Evolutionary conservation across 1,140 invertebrate species (phyloP).

Genomic region (Penaeus japonicus): DNA sequence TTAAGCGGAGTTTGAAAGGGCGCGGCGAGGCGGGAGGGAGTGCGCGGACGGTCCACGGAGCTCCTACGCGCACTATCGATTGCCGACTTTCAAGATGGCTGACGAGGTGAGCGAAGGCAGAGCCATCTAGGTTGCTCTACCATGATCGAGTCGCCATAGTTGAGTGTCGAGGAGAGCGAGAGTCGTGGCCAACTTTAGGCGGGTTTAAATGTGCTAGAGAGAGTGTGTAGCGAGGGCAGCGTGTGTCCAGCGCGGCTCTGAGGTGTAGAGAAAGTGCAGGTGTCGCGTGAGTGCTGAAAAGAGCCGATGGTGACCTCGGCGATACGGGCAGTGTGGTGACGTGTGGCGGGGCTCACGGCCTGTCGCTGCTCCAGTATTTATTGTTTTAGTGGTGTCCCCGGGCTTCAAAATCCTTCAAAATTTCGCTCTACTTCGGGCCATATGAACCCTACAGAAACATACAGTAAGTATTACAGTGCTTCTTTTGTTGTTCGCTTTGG

Average conservation of each 20-base stretch:
- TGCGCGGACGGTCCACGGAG: not conserved
- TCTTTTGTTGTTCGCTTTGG: not conserved
- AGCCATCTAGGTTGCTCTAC: constrained; percentile 27
- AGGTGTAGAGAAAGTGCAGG: not conserved
- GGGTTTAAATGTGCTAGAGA: constrained; percentile 44
- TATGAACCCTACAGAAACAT: constrained; percentile 60
- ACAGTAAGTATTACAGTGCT: constrained; percentile 55
- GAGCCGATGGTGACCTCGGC: constrained; percentile 54
- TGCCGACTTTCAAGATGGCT: constrained; percentile 50
- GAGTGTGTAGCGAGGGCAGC: constrained; percentile 18
- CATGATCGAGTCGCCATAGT: constrained; percentile 43
- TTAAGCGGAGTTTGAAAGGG: not conserved
- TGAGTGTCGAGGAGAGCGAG: constrained; percentile 35
- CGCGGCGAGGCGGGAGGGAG: not conserved
- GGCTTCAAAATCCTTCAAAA: constrained; percentile 56
- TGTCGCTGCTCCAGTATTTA: constrained; percentile 29
- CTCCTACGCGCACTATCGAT: constrained; percentile 36
- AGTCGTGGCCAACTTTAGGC: constrained; percentile 30
- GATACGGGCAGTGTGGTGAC: constrained; percentile 45
- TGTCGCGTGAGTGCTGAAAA: not conserved
- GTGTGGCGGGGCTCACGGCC: constrained; percentile 2
- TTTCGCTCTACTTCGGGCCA: constrained; percentile 60
- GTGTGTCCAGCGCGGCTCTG: constrained; percentile 2
- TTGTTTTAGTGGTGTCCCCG: constrained; percentile 40
- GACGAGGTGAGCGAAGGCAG: constrained; percentile 22